Conservation (phyloP, 2,888 invertebrate species). For the Anagyrus pseudococci region DNA sequence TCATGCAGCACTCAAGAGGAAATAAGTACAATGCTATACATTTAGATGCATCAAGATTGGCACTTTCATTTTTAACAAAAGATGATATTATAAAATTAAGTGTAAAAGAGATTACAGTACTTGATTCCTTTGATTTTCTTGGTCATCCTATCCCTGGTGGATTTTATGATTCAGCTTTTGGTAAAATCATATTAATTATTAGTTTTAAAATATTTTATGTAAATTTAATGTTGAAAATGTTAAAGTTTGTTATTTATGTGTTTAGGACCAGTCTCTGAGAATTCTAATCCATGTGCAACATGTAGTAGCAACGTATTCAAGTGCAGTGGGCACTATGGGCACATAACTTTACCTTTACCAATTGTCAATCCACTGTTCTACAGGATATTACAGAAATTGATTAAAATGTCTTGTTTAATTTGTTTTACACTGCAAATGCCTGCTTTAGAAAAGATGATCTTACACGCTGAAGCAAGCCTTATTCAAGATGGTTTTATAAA, state of each 20-base stretch:
- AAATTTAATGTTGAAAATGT: neutral
- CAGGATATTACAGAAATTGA: slow-evolving; percentile 72
- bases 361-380: slow-evolving; percentile 92
- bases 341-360: slow-evolving; percentile 87
- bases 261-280: slow-evolving; percentile 27
- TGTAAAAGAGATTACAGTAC: slow-evolving; percentile 80
- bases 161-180: slow-evolving; percentile 88
- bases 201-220: neutral
- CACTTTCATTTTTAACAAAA: slow-evolving; percentile 76
- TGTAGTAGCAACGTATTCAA: slow-evolving; percentile 72
- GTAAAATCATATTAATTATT: slow-evolving; percentile 58
- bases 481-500: slow-evolving; percentile 77
- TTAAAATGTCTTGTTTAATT: slow-evolving; percentile 73
- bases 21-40: slow-evolving; percentile 40
- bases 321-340: slow-evolving; percentile 95
- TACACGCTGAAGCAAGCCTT: slow-evolving; percentile 74
- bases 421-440: slow-evolving; percentile 76
- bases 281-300: slow-evolving; percentile 77
- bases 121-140: slow-evolving; percentile 79
- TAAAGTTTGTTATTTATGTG: slow-evolving; percentile 9
- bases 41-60: slow-evolving; percentile 56
- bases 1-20: slow-evolving; percentile 9
- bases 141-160: slow-evolving; percentile 85
- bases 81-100: slow-evolving; percentile 82
- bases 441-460: slow-evolving; percentile 65